A percentile compares a stretch with the other conserved stretches of the same genome.
Evolutionary conservation across 2,888 invertebrate species (phyloP).

Genomic region (Thyatira batis): DNA sequence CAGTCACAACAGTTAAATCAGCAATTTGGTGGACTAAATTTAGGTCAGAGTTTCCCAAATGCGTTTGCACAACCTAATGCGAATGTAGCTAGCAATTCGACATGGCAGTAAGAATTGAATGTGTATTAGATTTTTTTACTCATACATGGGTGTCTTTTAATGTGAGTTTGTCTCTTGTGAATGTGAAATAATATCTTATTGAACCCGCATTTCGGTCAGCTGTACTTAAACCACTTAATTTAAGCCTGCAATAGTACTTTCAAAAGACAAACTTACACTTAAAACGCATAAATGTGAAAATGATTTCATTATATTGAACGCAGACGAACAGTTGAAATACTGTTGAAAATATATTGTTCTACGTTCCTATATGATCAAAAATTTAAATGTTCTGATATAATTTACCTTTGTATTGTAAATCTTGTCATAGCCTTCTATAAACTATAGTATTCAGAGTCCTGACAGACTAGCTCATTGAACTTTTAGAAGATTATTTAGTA

Average conservation of each 20-base stretch:
- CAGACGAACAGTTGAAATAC: background rate
- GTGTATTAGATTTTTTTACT: slow-evolving; percentile 29
- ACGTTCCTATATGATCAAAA: slow-evolving; percentile 7
- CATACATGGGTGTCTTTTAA: slow-evolving; percentile 18
- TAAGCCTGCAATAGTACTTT: background rate
- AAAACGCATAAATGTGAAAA: background rate
- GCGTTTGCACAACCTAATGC: slow-evolving; percentile 63
- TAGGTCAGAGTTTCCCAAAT: slow-evolving; percentile 71
- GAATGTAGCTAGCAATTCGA: slow-evolving; percentile 70
- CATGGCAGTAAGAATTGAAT: slow-evolving; percentile 64
- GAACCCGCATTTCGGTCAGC: background rate
- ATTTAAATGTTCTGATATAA: slow-evolving; percentile 27
- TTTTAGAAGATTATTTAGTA: too few species aligned
- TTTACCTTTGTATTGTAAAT: slow-evolving; percentile 26
- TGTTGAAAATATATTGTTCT: background rate
- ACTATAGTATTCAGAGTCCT: slow-evolving; percentile 11
- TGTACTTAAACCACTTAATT: background rate
- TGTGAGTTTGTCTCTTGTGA: background rate
- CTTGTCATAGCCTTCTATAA: slow-evolving; percentile 22
- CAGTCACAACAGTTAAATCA: slow-evolving; percentile 54
- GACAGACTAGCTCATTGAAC: background rate
- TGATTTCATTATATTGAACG: background rate
- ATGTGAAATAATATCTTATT: background rate
- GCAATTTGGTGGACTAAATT: slow-evolving; percentile 65
- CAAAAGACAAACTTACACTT: background rate